Evolutionary conservation across 2,888 invertebrate genomes (phyloP).

Genomic region (Papilio elwesi): DNA sequence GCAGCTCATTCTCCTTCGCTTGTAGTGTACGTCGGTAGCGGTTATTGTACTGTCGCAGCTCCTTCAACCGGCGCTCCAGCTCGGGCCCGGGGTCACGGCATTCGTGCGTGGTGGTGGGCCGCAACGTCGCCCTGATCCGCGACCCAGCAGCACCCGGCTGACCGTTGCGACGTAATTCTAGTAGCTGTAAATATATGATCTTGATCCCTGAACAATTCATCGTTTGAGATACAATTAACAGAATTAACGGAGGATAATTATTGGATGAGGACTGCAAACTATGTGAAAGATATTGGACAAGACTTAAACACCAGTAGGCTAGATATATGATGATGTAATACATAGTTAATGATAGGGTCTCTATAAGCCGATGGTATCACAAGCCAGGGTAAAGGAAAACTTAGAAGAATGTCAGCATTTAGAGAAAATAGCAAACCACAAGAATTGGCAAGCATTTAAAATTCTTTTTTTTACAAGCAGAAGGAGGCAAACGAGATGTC

Average conservation of each 20-base stretch:
- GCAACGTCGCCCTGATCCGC: slow-evolving; percentile 92
- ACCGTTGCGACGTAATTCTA: slow-evolving; percentile 92
- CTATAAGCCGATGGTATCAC: no score
- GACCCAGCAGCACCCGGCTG: slow-evolving; percentile 92
- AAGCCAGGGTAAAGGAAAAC: no score
- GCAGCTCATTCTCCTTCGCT: slow-evolving; percentile 92
- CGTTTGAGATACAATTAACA: not conserved
- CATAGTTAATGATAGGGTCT: no score
- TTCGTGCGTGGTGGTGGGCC: slow-evolving; percentile 91
- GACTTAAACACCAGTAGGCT: no score
- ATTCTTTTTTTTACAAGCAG: no score
- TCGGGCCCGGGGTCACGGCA: slow-evolving; percentile 93
- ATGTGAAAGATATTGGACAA: no score
- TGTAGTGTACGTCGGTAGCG: slow-evolving; percentile 92
- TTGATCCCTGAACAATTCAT: not conserved
- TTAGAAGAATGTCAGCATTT: no score
- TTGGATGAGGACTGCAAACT: no score
- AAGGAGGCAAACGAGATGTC: no score
- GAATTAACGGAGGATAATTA: not conserved
- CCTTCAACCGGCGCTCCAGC: slow-evolving; percentile 91
- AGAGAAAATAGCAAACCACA: no score
- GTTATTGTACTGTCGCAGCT: slow-evolving; percentile 93
- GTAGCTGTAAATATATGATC: slow-evolving; percentile 84
- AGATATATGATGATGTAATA: no score
- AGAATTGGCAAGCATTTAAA: no score